A percentile compares a stretch with the other conserved stretches of the same genome.
Evolutionary conservation across 2,113 vertebrate genomes (phyloP).

Genomic region (Hippoglossus stenolepis): DNA sequence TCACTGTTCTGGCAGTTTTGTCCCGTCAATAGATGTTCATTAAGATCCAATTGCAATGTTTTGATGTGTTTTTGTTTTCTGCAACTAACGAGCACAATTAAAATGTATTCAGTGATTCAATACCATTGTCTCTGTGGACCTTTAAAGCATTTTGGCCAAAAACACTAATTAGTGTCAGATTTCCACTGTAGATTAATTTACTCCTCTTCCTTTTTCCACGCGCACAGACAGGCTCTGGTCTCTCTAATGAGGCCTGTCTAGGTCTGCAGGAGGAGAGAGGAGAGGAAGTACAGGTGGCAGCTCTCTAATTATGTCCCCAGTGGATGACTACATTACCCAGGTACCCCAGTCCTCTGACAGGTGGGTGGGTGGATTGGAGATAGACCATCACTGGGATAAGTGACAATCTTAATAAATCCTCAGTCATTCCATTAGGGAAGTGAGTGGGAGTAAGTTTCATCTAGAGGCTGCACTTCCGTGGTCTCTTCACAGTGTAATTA

Average conservation of each 20-base stretch:
- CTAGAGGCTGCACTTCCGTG: neutral
- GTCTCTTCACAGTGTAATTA: too few relatives aligned
- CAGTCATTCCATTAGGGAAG: slow-evolving; percentile 33
- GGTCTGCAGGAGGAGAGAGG: slow-evolving; percentile 54
- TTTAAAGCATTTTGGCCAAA: slow-evolving; percentile 60
- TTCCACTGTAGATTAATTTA: slow-evolving; percentile 74
- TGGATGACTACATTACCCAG: slow-evolving; percentile 79
- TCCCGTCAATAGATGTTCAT: slow-evolving; percentile 61
- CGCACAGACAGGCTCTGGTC: slow-evolving; percentile 38
- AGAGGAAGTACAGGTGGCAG: slow-evolving; percentile 70
- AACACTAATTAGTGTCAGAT: slow-evolving; percentile 79
- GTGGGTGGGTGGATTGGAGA: slow-evolving; percentile 54
- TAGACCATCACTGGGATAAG: slow-evolving; percentile 46
- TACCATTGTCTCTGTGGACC: slow-evolving; percentile 59
- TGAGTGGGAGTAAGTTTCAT: slow-evolving; percentile 10
- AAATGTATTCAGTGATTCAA: slow-evolving; percentile 63
- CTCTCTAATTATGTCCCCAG: slow-evolving; percentile 77
- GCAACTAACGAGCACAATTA: slow-evolving; percentile 64
- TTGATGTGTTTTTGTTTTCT: slow-evolving; percentile 68
- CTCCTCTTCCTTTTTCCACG: neutral
- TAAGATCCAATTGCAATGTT: slow-evolving; percentile 65
- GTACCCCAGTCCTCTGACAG: slow-evolving; percentile 67
- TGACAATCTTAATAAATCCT: slow-evolving; percentile 56
- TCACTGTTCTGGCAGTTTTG: slow-evolving; percentile 55
- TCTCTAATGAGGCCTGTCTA: slow-evolving; percentile 72